phyloP scores from a whole-genome alignment of 2,797 vertebrate genomes.

The Loris lydekkerianus region DNA sequence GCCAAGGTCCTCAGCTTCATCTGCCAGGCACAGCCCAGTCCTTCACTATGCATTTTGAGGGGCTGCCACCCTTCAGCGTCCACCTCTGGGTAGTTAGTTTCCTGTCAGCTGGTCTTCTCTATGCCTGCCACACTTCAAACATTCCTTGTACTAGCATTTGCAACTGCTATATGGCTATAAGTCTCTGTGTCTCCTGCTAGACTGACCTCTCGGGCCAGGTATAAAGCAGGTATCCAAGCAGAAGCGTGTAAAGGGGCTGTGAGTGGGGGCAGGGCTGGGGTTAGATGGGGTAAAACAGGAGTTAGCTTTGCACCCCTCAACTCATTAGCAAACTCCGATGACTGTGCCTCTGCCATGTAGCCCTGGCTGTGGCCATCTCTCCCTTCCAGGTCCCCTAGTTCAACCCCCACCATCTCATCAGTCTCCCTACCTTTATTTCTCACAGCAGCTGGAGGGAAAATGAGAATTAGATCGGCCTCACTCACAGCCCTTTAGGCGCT shows the following conservation, averaged over 20 bases:
- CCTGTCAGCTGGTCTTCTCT: not conserved
- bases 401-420: not conserved
- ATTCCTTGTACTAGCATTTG: too few species aligned
- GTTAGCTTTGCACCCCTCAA: not conserved
- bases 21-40: not conserved
- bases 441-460: not conserved
- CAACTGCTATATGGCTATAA: not conserved
- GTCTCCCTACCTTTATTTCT: not conserved
- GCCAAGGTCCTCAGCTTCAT: not conserved
- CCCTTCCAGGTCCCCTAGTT: not conserved
- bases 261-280: not conserved
- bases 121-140: not conserved
- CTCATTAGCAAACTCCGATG: rapidly evolving
- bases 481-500: not conserved
- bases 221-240: not conserved
- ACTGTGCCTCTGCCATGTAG: not conserved
- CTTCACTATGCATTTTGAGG: not conserved
- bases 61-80: not conserved
- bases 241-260: not conserved
- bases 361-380: not conserved
- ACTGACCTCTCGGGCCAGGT: not conserved
- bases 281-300: not conserved
- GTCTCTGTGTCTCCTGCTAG: not conserved
- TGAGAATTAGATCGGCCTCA: not conserved
- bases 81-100: not conserved